Evolutionary conservation across 2,797 vertebrate species (phyloP), one percentile per base, ranked within the genome.

Genomic region (Liparis tanakae): DNA sequence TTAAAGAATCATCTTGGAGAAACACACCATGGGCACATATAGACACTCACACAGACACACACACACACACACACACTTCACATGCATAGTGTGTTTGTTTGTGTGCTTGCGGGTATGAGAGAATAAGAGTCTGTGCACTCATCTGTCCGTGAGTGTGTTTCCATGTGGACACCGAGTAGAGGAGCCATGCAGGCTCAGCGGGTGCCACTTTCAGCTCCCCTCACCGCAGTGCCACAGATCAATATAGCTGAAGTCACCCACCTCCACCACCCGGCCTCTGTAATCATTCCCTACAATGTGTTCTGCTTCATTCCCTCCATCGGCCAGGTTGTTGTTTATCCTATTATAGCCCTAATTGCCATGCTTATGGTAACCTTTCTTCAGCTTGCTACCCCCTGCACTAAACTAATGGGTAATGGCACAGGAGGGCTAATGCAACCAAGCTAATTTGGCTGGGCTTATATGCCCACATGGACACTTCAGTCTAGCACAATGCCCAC

Each of bases 301-400:
- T 90, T 90, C 87, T 85, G 81, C 86, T 88, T 85, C 82, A 83
- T 67, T 88, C 84, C 86, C 87, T 88, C 84, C 87, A 85, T 83
- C 70, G 20, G 87, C 85, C 85, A 85, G 87, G 85, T 92, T 94
- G 85, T 92, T 94, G 91, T 92, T 94, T 93, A 92, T 89, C 83
- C 85, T 91, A 92, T 94, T 91, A 93, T 83, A 85, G 85, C 84
- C 77, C 88, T 93, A 94, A 93, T 94, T 93, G 91, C 84, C 84
- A 85, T 89, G 89, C 85, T 91, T 88, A 90, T 92, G 85, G 89
- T 91, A 90, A 90, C 91, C 90, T 90, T 92, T 90, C 89, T 86
- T 85, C 82, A 76, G 85, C 74, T 73, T 77, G 80, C 78, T 83
- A 79, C 84, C 81, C 85, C 88, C 84, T 87, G 71, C 78, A 77